phyloP scores from a whole-genome alignment of 2,113 vertebrate species.

The Microcebus lehilahytsara region DNA sequence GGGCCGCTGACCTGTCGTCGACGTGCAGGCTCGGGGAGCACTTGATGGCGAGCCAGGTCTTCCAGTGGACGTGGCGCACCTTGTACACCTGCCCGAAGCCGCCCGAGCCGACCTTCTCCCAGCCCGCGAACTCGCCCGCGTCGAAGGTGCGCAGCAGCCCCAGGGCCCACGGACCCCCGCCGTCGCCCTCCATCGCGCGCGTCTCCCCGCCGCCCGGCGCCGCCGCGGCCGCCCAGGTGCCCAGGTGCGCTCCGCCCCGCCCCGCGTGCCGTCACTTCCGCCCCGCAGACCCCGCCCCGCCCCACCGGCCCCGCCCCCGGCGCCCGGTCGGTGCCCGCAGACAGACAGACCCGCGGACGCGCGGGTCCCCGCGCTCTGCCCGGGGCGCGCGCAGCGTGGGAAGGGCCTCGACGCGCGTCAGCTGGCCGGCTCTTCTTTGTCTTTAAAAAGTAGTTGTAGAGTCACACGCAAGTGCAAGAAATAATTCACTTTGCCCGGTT shows the following conservation, averaged over 20 bases:
- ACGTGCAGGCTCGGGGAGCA: constrained; percentile 96
- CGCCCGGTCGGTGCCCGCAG: rapidly evolving
- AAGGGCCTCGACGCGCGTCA: background rate
- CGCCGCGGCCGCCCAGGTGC: constrained; percentile 17
- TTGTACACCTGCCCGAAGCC: constrained; percentile 99
- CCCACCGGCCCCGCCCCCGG: background rate
- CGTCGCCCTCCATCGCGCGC: constrained; percentile 87
- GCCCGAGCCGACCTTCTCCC: constrained; percentile 98
- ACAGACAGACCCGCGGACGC: too few species aligned
- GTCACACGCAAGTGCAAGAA: background rate
- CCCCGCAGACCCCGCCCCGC: background rate
- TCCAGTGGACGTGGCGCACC: constrained; percentile 96
- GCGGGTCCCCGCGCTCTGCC: rapidly evolving
- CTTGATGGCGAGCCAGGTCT: constrained; percentile 98
- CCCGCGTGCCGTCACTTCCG: constrained; percentile 52
- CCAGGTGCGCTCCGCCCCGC: constrained; percentile 51
- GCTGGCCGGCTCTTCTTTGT: background rate
- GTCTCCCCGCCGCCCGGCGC: background rate
- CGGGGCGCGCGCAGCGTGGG: rapidly evolving
- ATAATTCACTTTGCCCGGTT: background rate
- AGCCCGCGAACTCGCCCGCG: constrained; percentile 90
- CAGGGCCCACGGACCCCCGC: constrained; percentile 89
- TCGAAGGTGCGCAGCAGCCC: constrained; percentile 94
- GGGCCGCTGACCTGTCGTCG: constrained; percentile 93
- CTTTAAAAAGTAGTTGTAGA: rapidly evolving